Percentiles rank a stretch among this genome's conserved stretches.
Evolutionary conservation across 2,888 invertebrate species (phyloP).

Genomic region (Aradus depressus): DNA sequence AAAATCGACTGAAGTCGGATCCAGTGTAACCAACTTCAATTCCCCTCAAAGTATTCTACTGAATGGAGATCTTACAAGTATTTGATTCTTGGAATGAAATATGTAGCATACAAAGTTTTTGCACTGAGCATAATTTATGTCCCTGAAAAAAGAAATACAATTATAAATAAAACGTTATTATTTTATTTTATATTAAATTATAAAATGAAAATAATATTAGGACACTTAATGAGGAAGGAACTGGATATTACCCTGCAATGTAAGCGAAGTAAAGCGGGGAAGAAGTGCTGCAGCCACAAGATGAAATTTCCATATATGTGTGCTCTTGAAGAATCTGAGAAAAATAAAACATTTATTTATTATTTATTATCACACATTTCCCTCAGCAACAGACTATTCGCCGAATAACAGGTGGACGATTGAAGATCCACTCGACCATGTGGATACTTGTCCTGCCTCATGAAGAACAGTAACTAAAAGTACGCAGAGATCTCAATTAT

Average conservation of each 20-base stretch:
- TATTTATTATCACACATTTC: not conserved
- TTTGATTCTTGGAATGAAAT: constrained; percentile 38
- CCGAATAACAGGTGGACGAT: too few relatives aligned
- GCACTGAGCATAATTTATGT: constrained; percentile 41
- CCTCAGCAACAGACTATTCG: not conserved
- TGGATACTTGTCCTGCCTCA: too few relatives aligned
- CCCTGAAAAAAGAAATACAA: constrained; percentile 35
- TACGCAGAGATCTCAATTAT: too few relatives aligned
- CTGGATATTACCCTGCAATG: constrained; percentile 45
- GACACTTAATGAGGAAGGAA: not conserved
- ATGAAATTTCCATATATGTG: constrained; percentile 53
- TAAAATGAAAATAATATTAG: too few relatives aligned
- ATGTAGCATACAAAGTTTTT: constrained; percentile 41
- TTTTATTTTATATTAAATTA: too few relatives aligned
- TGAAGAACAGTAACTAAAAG: too few relatives aligned
- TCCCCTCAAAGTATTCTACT: not conserved
- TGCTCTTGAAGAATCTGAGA: constrained; percentile 45
- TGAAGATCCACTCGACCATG: too few relatives aligned
- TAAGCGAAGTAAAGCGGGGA: constrained; percentile 48
- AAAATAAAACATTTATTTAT: constrained; percentile 6
- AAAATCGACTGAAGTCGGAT: too few relatives aligned
- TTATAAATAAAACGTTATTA: too few relatives aligned
- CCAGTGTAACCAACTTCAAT: not conserved
- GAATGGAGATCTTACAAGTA: constrained; percentile 33
- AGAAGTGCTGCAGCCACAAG: constrained; percentile 47